These are phyloP conservation scores for western clawed frog (Xenopus tropicalis) DNA, from an alignment of 2,113 vertebrate genomes.

Conservation along the genomic window DNA sequence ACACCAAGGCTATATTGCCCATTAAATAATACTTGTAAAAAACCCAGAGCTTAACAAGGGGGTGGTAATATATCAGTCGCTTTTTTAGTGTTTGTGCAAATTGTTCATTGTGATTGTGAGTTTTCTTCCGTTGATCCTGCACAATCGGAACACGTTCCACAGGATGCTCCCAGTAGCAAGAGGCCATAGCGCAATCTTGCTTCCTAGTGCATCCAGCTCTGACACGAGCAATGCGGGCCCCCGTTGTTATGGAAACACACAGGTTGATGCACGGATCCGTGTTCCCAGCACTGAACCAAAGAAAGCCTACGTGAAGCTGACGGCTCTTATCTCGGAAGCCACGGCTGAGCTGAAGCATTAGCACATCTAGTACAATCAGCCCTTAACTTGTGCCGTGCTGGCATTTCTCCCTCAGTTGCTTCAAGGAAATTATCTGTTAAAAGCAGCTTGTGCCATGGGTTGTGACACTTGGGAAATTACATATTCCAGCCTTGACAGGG, in stretches of 20 bases:
- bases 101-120: too few species aligned
- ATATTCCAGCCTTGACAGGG: too few species aligned
- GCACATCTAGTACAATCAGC: too few species aligned
- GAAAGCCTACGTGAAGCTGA: constrained; percentile 11
- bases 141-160: not conserved
- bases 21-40: too few species aligned
- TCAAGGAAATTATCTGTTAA: not conserved
- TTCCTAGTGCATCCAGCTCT: not conserved
- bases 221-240: accelerated
- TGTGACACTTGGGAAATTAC: too few species aligned
- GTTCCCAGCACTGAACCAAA: constrained; percentile 21
- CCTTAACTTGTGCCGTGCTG: not conserved
- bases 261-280: constrained; percentile 17
- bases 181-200: not conserved
- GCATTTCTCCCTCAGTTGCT: not conserved
- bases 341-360: not conserved
- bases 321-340: not conserved
- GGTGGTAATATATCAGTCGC: too few species aligned
- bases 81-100: too few species aligned
- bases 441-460: too few species aligned
- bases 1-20: too few species aligned
- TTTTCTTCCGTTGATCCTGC: too few species aligned
- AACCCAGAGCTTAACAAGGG: too few species aligned
- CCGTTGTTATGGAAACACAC: accelerated
- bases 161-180: not conserved